A percentile compares a stretch with the other conserved stretches of the same genome.
These are phyloP conservation scores for Macroteleia sp. DNA, from an alignment of 2,888 invertebrate genomes.

Conservation along the genomic window DNA sequence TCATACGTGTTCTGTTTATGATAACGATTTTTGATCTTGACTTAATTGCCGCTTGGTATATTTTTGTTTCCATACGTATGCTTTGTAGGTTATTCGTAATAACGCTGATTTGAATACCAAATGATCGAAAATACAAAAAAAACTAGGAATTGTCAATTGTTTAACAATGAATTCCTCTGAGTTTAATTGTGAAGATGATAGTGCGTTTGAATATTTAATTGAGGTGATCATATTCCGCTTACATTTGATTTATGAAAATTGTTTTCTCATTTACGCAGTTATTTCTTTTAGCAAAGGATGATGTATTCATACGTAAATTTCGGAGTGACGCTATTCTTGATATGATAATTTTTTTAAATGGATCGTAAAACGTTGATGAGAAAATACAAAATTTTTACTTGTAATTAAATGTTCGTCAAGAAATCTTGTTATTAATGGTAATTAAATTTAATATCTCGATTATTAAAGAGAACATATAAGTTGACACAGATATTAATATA, in stretches of 20 bases:
- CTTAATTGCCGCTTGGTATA: constrained; percentile 23
- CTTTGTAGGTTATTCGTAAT: constrained; percentile 22
- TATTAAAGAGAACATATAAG: too few relatives aligned
- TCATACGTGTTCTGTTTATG: constrained; percentile 34
- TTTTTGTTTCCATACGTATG: constrained; percentile 19
- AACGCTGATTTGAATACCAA: constrained; percentile 35
- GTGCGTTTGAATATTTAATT: constrained; percentile 20
- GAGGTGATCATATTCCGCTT: not conserved
- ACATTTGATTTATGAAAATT: constrained; percentile 6
- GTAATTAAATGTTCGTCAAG: too few relatives aligned
- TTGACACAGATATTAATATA: too few relatives aligned
- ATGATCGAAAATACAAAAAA: constrained; percentile 11
- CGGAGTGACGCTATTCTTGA: not conserved
- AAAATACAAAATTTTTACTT: too few relatives aligned
- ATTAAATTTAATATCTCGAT: too few relatives aligned
- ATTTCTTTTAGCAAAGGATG: constrained; percentile 5
- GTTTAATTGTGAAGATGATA: constrained; percentile 17
- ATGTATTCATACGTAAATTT: not conserved
- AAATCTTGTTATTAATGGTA: too few relatives aligned
- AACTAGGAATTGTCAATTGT: constrained; percentile 20
- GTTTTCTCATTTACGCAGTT: constrained; percentile 5
- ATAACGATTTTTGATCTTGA: constrained; percentile 44
- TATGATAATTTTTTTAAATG: too few relatives aligned
- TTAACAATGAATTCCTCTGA: not conserved
- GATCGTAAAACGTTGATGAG: too few relatives aligned